A percentile compares a stretch with the other conserved stretches of the same genome.
These are phyloP conservation scores for Axinella damicornis DNA, from an alignment of 37 sponge, comb jelly and placozoan species.

Conservation along the genomic window DNA sequence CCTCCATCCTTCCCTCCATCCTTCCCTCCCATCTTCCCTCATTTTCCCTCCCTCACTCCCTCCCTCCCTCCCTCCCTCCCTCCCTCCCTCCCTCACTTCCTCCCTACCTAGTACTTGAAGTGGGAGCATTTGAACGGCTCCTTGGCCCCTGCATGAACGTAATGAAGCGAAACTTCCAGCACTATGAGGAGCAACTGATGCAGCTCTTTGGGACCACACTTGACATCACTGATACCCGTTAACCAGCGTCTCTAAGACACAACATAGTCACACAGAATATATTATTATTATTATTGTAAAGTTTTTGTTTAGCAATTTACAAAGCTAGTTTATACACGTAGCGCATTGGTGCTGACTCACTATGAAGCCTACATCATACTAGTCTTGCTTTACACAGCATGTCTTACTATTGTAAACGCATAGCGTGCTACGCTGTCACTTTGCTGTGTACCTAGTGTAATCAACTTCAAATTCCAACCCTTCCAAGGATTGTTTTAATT, in stretches of 20 bases:
- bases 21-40: not conserved
- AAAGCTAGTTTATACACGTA: no score
- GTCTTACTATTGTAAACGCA: no score
- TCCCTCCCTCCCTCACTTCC: not conserved
- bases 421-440: no score
- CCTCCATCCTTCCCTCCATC: not conserved
- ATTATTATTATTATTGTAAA: no score
- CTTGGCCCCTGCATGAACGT: constrained; percentile 96
- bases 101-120: constrained; percentile 72
- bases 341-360: no score
- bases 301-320: no score
- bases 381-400: no score
- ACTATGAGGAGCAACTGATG: constrained; percentile 92
- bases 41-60: not conserved
- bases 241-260: not conserved
- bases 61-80: constrained; percentile 1
- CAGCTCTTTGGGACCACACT: constrained; percentile 87
- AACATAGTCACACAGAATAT: no score
- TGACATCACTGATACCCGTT: constrained; percentile 76
- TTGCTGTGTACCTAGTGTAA: no score
- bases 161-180: constrained; percentile 91
- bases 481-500: no score
- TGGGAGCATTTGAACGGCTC: constrained; percentile 95
- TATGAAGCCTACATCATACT: no score
- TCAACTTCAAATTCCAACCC: no score